These are phyloP conservation scores for Perithous albicinctus DNA, from an alignment of 2,888 invertebrate genomes.

Conservation along the genomic window DNA sequence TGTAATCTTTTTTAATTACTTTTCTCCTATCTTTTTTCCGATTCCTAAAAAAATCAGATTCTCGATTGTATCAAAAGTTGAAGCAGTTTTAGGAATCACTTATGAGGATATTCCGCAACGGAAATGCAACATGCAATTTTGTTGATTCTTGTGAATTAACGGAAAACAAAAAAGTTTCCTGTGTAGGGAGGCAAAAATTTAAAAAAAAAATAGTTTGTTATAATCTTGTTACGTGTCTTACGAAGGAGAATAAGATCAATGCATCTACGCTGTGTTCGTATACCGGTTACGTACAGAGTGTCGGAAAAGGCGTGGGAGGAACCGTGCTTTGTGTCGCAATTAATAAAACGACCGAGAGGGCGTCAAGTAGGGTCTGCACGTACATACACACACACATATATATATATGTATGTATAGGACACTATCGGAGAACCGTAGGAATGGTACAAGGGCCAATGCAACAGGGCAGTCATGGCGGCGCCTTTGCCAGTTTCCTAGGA, in stretches of 20 bases:
- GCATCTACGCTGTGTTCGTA: neutral
- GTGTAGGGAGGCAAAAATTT: neutral
- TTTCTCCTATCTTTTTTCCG: neutral
- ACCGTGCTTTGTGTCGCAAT: conserved; percentile 42
- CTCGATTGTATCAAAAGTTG: neutral
- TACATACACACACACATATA: conserved; percentile 21
- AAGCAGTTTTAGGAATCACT: neutral
- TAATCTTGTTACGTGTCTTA: neutral
- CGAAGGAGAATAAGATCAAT: neutral
- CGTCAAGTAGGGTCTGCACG: conserved; percentile 11
- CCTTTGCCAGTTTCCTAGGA: conserved; percentile 54
- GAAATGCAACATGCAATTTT: no score
- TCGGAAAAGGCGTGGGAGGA: conserved; percentile 26
- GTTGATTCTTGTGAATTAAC: no score
- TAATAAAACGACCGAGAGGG: conserved; percentile 40
- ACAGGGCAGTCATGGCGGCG: conserved; percentile 57
- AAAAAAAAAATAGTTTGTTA: neutral
- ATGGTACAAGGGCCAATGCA: conserved; percentile 37
- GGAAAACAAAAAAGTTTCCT: no score
- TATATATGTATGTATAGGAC: neutral
- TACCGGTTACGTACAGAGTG: conserved; percentile 3
- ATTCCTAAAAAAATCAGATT: neutral
- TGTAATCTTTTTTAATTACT: neutral
- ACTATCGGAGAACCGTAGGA: conserved; percentile 1
- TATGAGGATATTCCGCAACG: no score